Evolutionary conservation across 2,888 invertebrate genomes (phyloP).

Genomic region (Nematopogon swammerdamellus): DNA sequence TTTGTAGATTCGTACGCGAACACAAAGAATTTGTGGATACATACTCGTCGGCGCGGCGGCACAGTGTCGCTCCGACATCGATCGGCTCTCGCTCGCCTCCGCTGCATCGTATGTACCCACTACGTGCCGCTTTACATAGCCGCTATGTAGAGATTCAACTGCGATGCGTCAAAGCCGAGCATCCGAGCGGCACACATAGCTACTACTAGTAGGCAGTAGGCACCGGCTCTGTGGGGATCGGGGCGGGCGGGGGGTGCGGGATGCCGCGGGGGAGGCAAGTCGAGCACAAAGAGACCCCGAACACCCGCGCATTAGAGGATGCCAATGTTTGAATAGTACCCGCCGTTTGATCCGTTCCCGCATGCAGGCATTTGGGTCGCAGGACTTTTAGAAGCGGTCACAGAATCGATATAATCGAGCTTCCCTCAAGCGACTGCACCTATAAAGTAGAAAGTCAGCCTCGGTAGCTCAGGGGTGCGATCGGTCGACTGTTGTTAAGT

Average conservation of each 20-base stretch:
- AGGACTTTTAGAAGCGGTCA: too few relatives aligned
- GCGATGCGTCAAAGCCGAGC: conserved; percentile 52
- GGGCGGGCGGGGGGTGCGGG: background rate
- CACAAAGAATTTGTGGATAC: background rate
- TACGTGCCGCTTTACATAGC: conserved; percentile 39
- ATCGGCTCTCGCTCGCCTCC: conserved; percentile 24
- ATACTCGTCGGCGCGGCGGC: conserved; percentile 4
- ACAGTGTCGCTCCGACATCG: conserved; percentile 28
- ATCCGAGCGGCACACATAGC: conserved; percentile 25
- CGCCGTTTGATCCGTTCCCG: background rate
- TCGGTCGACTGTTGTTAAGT: too few relatives aligned
- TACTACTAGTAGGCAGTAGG: too few relatives aligned
- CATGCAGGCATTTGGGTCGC: too few relatives aligned
- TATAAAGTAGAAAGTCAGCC: too few relatives aligned
- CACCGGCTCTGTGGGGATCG: conserved; percentile 6
- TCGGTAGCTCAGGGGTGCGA: too few relatives aligned
- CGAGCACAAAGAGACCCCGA: conserved; percentile 16
- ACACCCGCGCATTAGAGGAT: conserved; percentile 4
- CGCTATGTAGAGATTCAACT: conserved; percentile 48
- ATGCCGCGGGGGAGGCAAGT: conserved; percentile 10
- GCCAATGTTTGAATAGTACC: conserved; percentile 1
- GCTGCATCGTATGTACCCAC: conserved; percentile 31
- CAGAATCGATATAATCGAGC: too few relatives aligned
- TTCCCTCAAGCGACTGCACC: too few relatives aligned
- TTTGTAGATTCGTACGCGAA: conserved; percentile 12